Base-by-base conservation (phyloP, 2,113 vertebrate genomes). In the Sphaerodactylus townsendi region DNA sequence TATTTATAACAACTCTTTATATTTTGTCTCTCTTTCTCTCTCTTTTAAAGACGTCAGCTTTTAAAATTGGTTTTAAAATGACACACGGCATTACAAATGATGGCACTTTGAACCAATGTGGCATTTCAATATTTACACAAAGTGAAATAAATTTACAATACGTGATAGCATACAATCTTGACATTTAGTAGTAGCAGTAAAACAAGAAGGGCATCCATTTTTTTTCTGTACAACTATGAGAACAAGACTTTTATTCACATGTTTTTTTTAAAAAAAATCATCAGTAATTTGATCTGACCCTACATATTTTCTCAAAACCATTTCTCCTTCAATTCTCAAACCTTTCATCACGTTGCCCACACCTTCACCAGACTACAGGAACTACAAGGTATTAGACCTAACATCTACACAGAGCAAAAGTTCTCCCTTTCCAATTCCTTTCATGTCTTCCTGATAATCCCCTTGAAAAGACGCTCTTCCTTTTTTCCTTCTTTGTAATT, bases 71-170 rank as follows among this genome's bases (percentile, higher is more conserved):
- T 85, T 93, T 96, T 96, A 94, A 96, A 96, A 97, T 96, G 97
- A 97, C 96, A 98, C 96, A 96, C 95, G 94, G 96, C 96, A 91
- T 96, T 96, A 98, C 97, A 97, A 97, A 97, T 96, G 97, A 97
- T 97, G 96, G 97, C 97, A 97, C 97, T 96, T 95, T 89, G 96
- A 96, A 97, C 97, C 95, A 94, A 96, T 84, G 95, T 96, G 96
- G 97, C 95, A 95, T 96, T 96, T 96, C 94, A 95, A 93, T 98
- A 99, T 99, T 98, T 99, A 99, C 98, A 99, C 95, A 94, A 96
- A 96, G 93, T 41, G 96, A 96, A 79, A 95, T 95, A 97, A 98
- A 99, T 99, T 97, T 99, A 99, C 98, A 99, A 95, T 96, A 98
- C 96, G 96, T 92, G 93, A 96, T 96, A 98, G 96, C 97, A 95